These are phyloP conservation scores for Pelmatolapia mariae DNA, from an alignment of 2,113 vertebrate genomes.

Conservation along the genomic window DNA sequence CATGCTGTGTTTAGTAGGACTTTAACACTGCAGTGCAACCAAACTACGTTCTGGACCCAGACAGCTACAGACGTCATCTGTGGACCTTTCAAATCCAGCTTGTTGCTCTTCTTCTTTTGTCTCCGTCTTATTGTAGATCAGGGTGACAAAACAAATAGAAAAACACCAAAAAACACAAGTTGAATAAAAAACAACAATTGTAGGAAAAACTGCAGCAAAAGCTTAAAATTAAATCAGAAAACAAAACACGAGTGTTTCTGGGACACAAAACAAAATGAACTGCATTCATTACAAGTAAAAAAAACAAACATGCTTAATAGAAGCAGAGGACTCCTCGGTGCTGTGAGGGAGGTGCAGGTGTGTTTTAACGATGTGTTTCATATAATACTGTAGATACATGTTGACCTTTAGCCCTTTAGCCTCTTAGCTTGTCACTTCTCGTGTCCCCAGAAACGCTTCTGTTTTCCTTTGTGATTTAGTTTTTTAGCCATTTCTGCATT, in stretches of 20 bases:
- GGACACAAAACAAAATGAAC: neutral
- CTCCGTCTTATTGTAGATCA: neutral
- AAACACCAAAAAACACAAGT: neutral
- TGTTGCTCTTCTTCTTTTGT: neutral
- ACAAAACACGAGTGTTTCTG: neutral
- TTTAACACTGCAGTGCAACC: neutral
- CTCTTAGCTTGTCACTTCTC: neutral
- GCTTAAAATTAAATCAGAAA: accelerated
- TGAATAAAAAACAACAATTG: neutral
- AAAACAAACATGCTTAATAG: neutral
- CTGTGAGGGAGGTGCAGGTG: neutral
- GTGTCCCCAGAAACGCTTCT: neutral
- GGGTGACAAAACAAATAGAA: neutral
- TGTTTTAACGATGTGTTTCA: neutral
- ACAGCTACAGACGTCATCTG: neutral
- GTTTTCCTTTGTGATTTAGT: neutral
- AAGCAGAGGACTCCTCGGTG: neutral
- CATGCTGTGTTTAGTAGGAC: neutral
- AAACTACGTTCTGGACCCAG: neutral
- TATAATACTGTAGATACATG: neutral
- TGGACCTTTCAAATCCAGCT: neutral
- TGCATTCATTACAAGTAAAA: neutral
- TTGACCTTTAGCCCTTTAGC: neutral
- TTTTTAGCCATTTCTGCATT: neutral
- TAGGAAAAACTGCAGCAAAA: neutral